Evolutionary conservation across 2,888 invertebrate genomes (phyloP).

Genomic region (Enchytraeus crypticus): DNA sequence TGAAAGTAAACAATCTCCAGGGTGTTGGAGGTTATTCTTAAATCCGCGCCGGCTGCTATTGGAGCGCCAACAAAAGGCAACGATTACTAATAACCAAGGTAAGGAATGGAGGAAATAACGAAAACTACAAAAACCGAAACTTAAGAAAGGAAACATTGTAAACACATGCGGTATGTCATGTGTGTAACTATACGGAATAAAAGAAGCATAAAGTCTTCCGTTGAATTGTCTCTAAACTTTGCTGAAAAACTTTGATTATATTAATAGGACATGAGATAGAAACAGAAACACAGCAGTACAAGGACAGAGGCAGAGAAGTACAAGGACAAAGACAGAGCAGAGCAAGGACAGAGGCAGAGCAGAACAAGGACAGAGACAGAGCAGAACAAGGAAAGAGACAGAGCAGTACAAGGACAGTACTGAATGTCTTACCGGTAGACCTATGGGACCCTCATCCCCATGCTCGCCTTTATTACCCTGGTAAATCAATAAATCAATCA

Average conservation of each 20-base stretch:
- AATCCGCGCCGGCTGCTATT: too few species aligned
- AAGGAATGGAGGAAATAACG: too few species aligned
- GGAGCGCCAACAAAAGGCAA: too few species aligned
- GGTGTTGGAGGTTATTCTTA: too few species aligned
- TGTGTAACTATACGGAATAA: too few species aligned
- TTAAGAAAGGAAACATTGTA: too few species aligned
- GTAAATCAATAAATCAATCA: neutral
- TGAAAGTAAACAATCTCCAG: too few species aligned
- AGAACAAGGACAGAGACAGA: neutral
- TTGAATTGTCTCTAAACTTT: neutral
- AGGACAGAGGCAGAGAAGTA: too few species aligned
- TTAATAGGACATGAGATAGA: neutral
- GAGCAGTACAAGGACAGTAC: neutral
- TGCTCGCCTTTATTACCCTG: constrained; percentile 9
- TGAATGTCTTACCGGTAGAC: constrained; percentile 8
- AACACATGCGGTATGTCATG: too few species aligned
- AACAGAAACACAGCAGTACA: neutral
- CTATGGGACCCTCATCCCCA: constrained; percentile 12
- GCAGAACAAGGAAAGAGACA: neutral
- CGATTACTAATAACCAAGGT: too few species aligned
- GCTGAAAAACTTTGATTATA: neutral
- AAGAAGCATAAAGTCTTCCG: too few species aligned
- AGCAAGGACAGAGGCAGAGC: neutral
- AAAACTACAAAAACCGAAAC: too few species aligned
- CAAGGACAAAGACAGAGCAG: neutral